phyloP scores from a whole-genome alignment of 2,888 invertebrate genomes.

The Protula sp. region DNA sequence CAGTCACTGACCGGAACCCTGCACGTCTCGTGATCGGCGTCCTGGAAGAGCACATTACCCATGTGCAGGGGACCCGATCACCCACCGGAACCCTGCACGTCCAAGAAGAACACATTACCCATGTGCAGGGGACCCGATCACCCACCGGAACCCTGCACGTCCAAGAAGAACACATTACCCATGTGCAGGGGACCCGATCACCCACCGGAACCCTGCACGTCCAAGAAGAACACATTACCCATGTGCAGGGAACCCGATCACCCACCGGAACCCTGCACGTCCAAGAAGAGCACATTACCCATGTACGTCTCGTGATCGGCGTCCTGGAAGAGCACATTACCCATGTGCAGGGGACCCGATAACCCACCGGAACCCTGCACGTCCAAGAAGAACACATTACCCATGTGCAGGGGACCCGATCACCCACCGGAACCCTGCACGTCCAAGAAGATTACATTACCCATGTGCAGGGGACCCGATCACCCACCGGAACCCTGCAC shows the following conservation, averaged over 20 bases:
- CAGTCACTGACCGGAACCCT: slow-evolving; percentile 54
- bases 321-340: slow-evolving; percentile 69
- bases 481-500: slow-evolving; percentile 78
- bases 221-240: no score
- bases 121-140: no score
- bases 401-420: slow-evolving; percentile 84
- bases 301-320: slow-evolving; percentile 35
- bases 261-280: no score
- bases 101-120: no score
- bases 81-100: no score
- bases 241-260: no score
- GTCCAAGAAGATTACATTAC: slow-evolving; percentile 69
- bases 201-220: no score
- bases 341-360: slow-evolving; percentile 84
- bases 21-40: slow-evolving; percentile 33
- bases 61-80: slow-evolving; percentile 86
- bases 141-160: no score
- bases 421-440: slow-evolving; percentile 78
- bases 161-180: no score
- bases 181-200: no score
- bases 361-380: slow-evolving; percentile 78
- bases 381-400: slow-evolving; percentile 69
- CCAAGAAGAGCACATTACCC: no score
- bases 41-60: slow-evolving; percentile 73
- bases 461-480: slow-evolving; percentile 84